Conservation (phyloP, 2,113 vertebrate genomes). For the Bambusicola thoracicus region DNA sequence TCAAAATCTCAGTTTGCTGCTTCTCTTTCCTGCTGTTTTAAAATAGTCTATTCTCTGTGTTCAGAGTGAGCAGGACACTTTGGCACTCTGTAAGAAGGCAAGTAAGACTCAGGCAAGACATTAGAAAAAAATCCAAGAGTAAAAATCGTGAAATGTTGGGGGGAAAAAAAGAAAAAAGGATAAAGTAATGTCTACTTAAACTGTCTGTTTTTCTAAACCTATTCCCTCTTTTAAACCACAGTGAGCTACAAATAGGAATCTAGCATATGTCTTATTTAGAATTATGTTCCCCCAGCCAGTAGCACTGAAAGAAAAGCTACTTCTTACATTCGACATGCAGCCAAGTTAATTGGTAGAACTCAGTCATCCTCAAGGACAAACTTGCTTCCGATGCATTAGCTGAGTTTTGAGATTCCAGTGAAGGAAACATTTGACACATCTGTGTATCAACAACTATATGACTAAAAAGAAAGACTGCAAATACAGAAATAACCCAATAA, state of each 20-base stretch:
- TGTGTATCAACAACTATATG: neutral
- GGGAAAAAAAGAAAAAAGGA: neutral
- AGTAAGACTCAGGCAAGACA: neutral
- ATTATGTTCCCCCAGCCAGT: neutral
- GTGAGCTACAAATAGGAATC: neutral
- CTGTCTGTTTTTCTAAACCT: neutral
- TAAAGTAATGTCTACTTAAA: neutral
- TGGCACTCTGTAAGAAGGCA: neutral
- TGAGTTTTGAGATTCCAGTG: neutral
- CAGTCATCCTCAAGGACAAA: neutral
- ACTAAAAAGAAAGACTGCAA: neutral
- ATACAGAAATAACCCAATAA: slow-evolving; percentile 15
- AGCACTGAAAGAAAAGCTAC: neutral
- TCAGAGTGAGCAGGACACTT: neutral
- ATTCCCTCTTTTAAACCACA: neutral
- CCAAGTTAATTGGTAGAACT: neutral
- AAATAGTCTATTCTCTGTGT: neutral
- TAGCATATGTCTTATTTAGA: neutral
- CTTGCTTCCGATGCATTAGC: neutral
- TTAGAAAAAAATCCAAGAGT: neutral
- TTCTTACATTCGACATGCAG: neutral
- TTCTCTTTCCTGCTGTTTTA: neutral
- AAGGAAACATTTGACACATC: neutral
- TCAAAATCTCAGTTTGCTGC: neutral
- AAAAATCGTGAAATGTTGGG: neutral